Evolutionary conservation across 1,140 invertebrate genomes (phyloP).

Genomic region (Conopomorpha cramerella): DNA sequence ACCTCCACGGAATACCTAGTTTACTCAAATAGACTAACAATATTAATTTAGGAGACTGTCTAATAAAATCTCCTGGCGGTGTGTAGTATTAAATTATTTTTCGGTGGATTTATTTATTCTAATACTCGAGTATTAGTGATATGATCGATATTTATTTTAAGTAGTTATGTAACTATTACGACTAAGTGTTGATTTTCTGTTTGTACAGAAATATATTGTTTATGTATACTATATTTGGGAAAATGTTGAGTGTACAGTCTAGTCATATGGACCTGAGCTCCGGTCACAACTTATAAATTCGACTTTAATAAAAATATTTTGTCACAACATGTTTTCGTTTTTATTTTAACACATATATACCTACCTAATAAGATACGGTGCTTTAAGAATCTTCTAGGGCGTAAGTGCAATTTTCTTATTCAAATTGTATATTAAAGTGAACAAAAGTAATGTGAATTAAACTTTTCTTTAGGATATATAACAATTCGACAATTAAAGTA

Average conservation of each 20-base stretch:
- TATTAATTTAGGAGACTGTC: constrained; percentile 28
- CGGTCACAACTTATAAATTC: constrained; percentile 36
- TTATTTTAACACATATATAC: constrained; percentile 3
- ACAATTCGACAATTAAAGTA: no score
- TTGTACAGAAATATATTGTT: constrained; percentile 49
- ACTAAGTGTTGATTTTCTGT: constrained; percentile 56
- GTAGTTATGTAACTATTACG: constrained; percentile 48
- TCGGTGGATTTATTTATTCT: constrained; percentile 49
- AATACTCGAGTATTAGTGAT: constrained; percentile 59
- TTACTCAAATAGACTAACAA: constrained; percentile 56
- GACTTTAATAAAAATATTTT: constrained; percentile 55
- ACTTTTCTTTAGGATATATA: no score
- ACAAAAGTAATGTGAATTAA: no score
- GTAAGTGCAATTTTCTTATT: background rate
- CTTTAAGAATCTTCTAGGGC: background rate
- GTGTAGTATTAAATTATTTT: constrained; percentile 44
- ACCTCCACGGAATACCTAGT: no score
- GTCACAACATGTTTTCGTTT: constrained; percentile 26
- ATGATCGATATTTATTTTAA: constrained; percentile 50
- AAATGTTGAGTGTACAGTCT: constrained; percentile 57
- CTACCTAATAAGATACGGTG: no score
- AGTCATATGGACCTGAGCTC: constrained; percentile 53
- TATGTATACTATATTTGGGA: constrained; percentile 43
- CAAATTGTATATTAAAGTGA: background rate
- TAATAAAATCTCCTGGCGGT: constrained; percentile 32